A percentile compares a stretch with the other conserved stretches of the same genome.
Conservation (phyloP, 2,888 invertebrate genomes). For the Nasonovia ribisnigri region DNA sequence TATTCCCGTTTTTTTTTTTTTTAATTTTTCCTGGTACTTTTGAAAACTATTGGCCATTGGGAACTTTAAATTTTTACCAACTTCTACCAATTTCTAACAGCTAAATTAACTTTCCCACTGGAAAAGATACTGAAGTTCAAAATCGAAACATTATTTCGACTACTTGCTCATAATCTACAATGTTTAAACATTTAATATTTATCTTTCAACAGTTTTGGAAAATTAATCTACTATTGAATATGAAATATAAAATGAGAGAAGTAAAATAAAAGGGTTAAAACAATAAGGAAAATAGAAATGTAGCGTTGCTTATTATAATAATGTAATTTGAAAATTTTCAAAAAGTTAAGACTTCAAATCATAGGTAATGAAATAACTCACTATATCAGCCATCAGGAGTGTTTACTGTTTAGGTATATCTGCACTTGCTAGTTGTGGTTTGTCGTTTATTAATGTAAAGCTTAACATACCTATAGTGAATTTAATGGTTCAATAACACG, state of each 20-base stretch:
- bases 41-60: too few relatives aligned
- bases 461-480: background rate
- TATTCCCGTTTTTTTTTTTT: too few relatives aligned
- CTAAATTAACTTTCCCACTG: too few relatives aligned
- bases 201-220: background rate
- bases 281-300: background rate
- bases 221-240: background rate
- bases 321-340: too few relatives aligned
- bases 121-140: too few relatives aligned
- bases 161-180: too few relatives aligned
- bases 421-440: background rate
- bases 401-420: background rate
- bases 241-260: background rate
- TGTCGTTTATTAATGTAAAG: background rate
- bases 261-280: background rate
- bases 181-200: background rate
- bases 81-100: too few relatives aligned
- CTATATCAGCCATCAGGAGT: background rate
- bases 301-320: too few relatives aligned
- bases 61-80: too few relatives aligned
- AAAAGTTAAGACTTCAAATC: too few relatives aligned
- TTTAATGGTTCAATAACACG: background rate
- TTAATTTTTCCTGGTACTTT: too few relatives aligned
- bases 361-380: background rate
- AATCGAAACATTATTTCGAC: too few relatives aligned